Conservation (phyloP, 2,113 vertebrate genomes). For the Xiphophorus hellerii region DNA sequence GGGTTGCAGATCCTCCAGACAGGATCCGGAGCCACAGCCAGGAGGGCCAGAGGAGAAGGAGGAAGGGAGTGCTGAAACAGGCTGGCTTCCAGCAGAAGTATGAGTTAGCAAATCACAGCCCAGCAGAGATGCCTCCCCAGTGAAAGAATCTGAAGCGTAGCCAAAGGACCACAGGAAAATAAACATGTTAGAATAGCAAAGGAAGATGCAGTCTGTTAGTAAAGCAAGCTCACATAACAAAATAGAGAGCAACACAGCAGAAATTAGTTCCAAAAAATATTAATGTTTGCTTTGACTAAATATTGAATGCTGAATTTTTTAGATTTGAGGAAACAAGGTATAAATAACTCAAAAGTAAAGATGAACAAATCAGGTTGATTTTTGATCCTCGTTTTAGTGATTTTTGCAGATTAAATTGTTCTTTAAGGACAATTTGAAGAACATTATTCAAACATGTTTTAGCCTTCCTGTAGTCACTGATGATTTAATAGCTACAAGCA, state of each 20-base stretch:
- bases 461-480: not conserved
- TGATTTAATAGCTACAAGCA: not conserved
- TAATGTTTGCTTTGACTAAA: not conserved
- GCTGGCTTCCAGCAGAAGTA: conserved; percentile 73
- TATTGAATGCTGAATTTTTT: not conserved
- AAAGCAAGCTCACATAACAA: not conserved
- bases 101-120: conserved; percentile 92
- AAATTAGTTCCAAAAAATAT: not conserved
- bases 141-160: conserved; percentile 86
- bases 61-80: conserved; percentile 68
- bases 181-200: conserved; percentile 32
- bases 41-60: conserved; percentile 64
- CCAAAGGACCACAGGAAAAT: conserved; percentile 29
- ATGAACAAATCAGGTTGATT: not conserved
- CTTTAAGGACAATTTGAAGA: not conserved
- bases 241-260: not conserved
- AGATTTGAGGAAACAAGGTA: not conserved
- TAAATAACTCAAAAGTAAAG: not conserved
- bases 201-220: conserved; percentile 30
- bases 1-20: conserved; percentile 88
- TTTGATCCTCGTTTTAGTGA: not conserved
- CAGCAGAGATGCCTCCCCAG: conserved; percentile 91
- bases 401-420: not conserved
- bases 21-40: conserved; percentile 61
- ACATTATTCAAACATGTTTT: not conserved